A percentile compares a stretch with the other conserved stretches of the same genome.
These are phyloP conservation scores for Nestor notabilis DNA, from an alignment of 2,113 vertebrate genomes.

Conservation along the genomic window DNA sequence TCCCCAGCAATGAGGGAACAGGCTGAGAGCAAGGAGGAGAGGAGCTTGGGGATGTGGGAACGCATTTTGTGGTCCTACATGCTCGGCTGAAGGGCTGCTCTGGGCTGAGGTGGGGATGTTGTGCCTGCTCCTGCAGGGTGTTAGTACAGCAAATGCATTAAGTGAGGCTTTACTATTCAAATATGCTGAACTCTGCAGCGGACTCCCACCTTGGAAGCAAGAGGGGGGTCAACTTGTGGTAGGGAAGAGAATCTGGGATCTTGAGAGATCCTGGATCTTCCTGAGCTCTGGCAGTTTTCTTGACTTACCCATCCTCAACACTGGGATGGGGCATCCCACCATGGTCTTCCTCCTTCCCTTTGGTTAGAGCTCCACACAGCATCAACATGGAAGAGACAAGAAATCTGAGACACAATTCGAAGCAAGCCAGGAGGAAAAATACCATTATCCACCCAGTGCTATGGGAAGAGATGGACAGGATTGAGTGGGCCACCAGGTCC, in stretches of 20 bases:
- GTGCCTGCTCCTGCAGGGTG: neutral
- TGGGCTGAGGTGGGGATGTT: neutral
- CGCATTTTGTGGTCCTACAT: neutral
- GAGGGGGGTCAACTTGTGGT: rapidly evolving
- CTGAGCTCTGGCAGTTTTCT: neutral
- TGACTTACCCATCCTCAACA: rapidly evolving
- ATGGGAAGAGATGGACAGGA: neutral
- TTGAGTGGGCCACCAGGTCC: rapidly evolving
- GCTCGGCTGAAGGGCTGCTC: neutral
- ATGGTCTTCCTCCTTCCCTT: neutral
- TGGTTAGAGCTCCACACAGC: neutral
- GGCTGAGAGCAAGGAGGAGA: neutral
- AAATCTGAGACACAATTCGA: rapidly evolving
- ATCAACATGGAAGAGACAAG: neutral
- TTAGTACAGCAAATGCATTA: rapidly evolving
- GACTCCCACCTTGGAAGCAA: neutral
- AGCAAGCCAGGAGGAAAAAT: neutral
- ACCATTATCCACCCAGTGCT: neutral
- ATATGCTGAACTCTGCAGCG: neutral
- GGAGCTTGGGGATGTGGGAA: neutral
- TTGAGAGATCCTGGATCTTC: neutral
- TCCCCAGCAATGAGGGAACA: neutral
- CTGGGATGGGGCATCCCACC: rapidly evolving
- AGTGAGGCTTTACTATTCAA: neutral
- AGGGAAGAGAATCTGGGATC: neutral